Evolutionary conservation across 1,140 invertebrate species (phyloP).

Genomic region (Euura lappo): DNA sequence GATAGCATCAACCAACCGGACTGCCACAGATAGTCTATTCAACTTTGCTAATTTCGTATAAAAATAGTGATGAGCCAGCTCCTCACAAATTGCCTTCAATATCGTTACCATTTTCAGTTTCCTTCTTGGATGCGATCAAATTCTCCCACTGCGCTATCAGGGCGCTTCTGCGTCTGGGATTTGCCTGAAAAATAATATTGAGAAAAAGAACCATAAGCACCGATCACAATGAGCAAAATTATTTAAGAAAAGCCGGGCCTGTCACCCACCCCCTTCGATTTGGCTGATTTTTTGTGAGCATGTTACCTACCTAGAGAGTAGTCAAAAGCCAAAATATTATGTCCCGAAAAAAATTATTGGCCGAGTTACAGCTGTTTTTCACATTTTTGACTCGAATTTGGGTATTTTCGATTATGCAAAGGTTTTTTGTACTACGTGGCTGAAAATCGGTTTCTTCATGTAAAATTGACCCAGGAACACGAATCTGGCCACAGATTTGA

Average conservation of each 20-base stretch:
- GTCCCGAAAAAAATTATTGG: too few species aligned
- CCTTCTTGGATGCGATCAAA: slow-evolving; percentile 54
- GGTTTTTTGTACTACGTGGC: too few species aligned
- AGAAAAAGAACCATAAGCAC: not conserved
- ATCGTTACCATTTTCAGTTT: slow-evolving; percentile 46
- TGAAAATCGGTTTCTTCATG: too few species aligned
- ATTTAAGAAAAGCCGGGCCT: not conserved
- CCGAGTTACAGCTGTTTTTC: too few species aligned
- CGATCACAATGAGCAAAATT: slow-evolving; percentile 3
- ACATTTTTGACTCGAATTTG: too few species aligned
- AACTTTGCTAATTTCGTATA: slow-evolving; percentile 1
- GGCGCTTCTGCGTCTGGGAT: slow-evolving; percentile 55
- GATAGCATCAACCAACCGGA: not conserved
- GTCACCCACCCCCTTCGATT: too few species aligned
- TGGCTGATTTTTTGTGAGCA: too few species aligned
- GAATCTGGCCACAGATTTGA: too few species aligned
- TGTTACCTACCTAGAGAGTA: too few species aligned
- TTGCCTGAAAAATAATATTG: slow-evolving; percentile 35
- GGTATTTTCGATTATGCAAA: too few species aligned
- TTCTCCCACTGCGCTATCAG: slow-evolving; percentile 64
- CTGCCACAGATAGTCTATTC: not conserved
- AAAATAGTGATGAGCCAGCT: slow-evolving; percentile 5
- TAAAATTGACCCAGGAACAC: too few species aligned
- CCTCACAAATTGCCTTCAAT: slow-evolving; percentile 42
- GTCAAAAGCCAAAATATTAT: too few species aligned